Evolutionary conservation across 2,888 invertebrate species (phyloP).

Genomic region (Linnaemya tessellans): DNA sequence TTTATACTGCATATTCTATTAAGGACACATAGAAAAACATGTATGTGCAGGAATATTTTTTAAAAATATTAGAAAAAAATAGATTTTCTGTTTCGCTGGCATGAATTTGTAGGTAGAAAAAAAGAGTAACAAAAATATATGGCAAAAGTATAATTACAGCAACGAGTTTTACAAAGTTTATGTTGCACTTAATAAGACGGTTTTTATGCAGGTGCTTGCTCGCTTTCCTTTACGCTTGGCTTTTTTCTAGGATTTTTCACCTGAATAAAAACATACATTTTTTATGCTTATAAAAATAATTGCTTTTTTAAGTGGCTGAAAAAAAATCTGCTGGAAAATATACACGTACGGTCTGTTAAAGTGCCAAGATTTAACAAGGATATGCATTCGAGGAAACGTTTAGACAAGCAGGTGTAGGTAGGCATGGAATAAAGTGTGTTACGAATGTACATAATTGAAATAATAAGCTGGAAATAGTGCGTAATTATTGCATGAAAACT

Average conservation of each 20-base stretch:
- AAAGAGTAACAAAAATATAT: neutral
- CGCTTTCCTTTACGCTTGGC: neutral
- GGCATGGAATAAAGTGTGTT: neutral
- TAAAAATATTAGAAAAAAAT: slow-evolving; percentile 16
- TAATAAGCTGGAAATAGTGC: too few relatives aligned
- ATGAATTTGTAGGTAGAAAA: slow-evolving; percentile 26
- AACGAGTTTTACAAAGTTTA: slow-evolving; percentile 25
- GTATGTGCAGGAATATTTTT: neutral
- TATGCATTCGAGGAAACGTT: neutral
- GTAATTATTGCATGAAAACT: too few relatives aligned
- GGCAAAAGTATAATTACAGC: slow-evolving; percentile 43
- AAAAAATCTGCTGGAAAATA: slow-evolving; percentile 1
- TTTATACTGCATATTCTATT: neutral
- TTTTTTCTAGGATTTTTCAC: neutral
- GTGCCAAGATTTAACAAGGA: slow-evolving; percentile 14
- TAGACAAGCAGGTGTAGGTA: neutral
- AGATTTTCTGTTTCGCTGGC: slow-evolving; percentile 38
- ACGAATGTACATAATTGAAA: neutral
- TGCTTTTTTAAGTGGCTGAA: slow-evolving; percentile 54
- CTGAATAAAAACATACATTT: neutral
- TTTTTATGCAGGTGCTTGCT: slow-evolving; percentile 19
- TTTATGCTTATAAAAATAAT: slow-evolving; percentile 50
- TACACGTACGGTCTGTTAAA: neutral
- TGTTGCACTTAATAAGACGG: slow-evolving; percentile 49
- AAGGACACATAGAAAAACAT: neutral